Evolutionary conservation across 2,797 vertebrate species (phyloP).

Genomic region (Otolemur crassicaudatus): DNA sequence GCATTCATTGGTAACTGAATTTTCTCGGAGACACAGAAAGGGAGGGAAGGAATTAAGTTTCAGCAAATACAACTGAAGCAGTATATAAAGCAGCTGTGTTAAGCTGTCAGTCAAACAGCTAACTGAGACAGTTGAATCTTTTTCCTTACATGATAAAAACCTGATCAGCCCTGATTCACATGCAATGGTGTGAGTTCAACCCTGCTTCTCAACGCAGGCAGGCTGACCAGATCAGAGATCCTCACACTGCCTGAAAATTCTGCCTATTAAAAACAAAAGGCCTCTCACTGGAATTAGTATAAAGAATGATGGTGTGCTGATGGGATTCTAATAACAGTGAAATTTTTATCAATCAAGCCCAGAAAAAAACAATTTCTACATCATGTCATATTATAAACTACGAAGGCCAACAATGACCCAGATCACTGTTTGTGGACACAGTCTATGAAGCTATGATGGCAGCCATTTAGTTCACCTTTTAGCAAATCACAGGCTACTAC

Average conservation of each 20-base stretch:
- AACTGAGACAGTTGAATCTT: neutral
- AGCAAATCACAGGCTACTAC: neutral
- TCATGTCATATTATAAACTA: neutral
- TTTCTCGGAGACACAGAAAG: neutral
- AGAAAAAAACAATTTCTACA: neutral
- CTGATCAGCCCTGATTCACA: neutral
- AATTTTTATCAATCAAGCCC: neutral
- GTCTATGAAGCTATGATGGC: neutral
- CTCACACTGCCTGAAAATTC: neutral
- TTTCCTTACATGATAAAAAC: neutral
- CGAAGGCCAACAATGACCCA: neutral
- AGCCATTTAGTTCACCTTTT: neutral
- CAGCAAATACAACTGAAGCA: neutral
- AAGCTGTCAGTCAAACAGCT: neutral
- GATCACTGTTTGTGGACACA: neutral
- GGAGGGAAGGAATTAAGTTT: neutral
- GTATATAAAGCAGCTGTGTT: neutral
- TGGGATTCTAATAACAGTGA: neutral
- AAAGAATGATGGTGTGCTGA: neutral
- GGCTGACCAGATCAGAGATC: neutral
- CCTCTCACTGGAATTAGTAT: neutral
- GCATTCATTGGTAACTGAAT: neutral
- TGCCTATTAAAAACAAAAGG: neutral
- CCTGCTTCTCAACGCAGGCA: neutral
- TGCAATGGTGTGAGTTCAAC: neutral